Base-by-base conservation (phyloP, 30 jellyfish, hydroid and myxozoan genomes). In the Pelagia noctiluca region DNA sequence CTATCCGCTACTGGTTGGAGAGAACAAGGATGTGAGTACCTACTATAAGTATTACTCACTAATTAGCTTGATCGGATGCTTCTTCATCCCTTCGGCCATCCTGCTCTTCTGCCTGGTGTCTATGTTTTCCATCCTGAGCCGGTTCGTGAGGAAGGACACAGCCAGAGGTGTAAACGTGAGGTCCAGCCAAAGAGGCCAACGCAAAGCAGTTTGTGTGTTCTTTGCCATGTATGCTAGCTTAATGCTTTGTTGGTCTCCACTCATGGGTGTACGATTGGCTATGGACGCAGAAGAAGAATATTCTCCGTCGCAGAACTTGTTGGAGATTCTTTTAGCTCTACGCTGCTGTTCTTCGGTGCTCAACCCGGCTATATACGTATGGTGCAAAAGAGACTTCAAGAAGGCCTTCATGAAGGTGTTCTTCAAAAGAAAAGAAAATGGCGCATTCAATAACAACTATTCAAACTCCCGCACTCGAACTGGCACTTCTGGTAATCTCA, bases 341-440 rank as follows among this genome's bases (percentile, higher is more conserved):
- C 96, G 96, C 11, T 76, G 88, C 36, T 64, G 68, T 42, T 71
- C 96, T 25, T 86, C 96, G 25, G 64, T 86, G 34, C 54, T 75
- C 50, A 54, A 86, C 53, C 96, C 96, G 1, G 78, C 53, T 21
- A 71, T 76, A 3, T 86, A 80, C 70, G 90, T 76, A 16, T 86
- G 96, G 96, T 86, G 86, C 76, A 86, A 86, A 48, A 75, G 48
- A 49, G 96, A 86, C 24, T 86, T 74, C 89, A 75, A 82, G 47
- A 54, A 49, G 26, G 92, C 92, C 23, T 50, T 82, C 80, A 4
- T 35, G 54, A 23, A 38, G 46, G 24, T 42, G 10, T 21, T 82
- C 36, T 82, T 74, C 70, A 28, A n/a, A 35, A 36, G 62, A 67
- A 19, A 35, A 22, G 10, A 35, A 25, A 31, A 47, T 47, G 61